Conservation (phyloP, 2,797 vertebrate genomes). For the Hoplostethus atlanticus region DNA sequence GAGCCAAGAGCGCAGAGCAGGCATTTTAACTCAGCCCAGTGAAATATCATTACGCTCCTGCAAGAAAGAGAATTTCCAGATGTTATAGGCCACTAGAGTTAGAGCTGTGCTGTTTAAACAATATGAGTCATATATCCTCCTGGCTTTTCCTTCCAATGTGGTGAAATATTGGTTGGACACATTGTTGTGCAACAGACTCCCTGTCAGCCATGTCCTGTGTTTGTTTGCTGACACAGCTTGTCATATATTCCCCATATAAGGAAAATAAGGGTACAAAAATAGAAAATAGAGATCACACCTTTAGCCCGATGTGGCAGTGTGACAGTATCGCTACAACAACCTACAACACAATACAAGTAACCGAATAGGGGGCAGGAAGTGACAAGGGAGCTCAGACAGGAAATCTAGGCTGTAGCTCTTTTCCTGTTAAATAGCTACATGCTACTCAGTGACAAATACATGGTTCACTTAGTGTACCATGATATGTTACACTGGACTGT, state of each 20-base stretch:
- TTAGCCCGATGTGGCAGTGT: background rate
- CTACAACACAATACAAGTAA: background rate
- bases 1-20: slow-evolving; percentile 25
- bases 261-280: background rate
- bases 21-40: slow-evolving; percentile 34
- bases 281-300: background rate
- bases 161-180: background rate
- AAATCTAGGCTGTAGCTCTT: background rate
- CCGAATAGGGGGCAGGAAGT: background rate
- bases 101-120: slow-evolving; percentile 14
- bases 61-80: slow-evolving; percentile 25
- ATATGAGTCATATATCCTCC: background rate
- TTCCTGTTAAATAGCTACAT: background rate
- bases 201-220: slow-evolving; percentile 3
- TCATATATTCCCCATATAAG: slow-evolving; percentile 5
- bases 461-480: too few relatives aligned
- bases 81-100: slow-evolving; percentile 15
- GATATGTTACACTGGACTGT: too few relatives aligned
- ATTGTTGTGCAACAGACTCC: background rate
- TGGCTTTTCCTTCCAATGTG: slow-evolving; percentile 20
- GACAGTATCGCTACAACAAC: background rate
- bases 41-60: slow-evolving; percentile 28
- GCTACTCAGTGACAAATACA: background rate
- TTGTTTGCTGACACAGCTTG: slow-evolving; percentile 2
- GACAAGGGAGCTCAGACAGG: slow-evolving; percentile 5